These are phyloP conservation scores for Stomatorhinus ivindoensis DNA, from an alignment of 2,113 vertebrate species.

Conservation along the genomic window DNA sequence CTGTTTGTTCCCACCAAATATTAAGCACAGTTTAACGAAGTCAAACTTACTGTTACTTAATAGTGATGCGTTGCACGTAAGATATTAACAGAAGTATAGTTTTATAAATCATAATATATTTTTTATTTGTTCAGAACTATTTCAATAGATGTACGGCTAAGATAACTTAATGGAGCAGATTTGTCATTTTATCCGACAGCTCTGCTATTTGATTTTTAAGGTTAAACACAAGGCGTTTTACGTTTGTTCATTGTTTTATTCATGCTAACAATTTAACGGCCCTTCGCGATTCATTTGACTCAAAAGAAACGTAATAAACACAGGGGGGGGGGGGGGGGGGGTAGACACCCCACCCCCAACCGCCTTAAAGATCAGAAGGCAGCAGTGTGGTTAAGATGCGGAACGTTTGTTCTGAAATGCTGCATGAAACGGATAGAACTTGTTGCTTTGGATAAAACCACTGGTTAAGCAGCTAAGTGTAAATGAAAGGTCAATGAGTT, in stretches of 20 bases:
- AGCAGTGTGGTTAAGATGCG: background rate
- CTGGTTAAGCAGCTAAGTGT: background rate
- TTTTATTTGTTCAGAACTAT: background rate
- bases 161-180: background rate
- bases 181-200: background rate
- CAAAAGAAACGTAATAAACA: background rate
- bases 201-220: background rate
- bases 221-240: background rate
- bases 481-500: slow-evolving; percentile 26
- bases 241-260: background rate
- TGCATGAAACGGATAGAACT: background rate
- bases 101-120: background rate
- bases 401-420: background rate
- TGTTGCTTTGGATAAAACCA: background rate
- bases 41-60: background rate
- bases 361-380: background rate
- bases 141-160: background rate
- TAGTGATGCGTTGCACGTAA: background rate
- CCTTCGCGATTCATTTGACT: background rate
- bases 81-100: background rate
- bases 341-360: background rate
- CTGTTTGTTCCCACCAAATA: background rate
- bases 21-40: background rate
- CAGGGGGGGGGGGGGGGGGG: background rate
- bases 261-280: background rate